Evolutionary conservation across 1,140 invertebrate species (phyloP), one percentile per base, ranked within the genome.

Genomic region (Procambarus clarkii): DNA sequence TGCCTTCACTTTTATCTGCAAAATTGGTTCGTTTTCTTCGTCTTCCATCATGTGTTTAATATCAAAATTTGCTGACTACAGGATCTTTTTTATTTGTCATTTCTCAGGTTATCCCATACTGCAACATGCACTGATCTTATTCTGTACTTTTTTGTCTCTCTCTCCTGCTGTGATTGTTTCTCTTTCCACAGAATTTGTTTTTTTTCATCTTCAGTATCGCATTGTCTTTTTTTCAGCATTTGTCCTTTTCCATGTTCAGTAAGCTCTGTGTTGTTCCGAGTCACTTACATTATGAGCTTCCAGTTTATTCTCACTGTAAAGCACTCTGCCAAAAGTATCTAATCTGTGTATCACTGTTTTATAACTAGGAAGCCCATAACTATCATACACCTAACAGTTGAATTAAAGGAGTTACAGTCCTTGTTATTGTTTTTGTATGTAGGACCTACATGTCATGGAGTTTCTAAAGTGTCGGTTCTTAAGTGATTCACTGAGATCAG

Each of bases 361-460:
- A 45, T 81, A 81, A 13, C 46, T 81, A 74, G 24, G 79, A 54
- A 81, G 45, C 79, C 79, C 48, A 58, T 81, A 81, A 81, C 58
- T 13, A 81, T 81, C 79, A 81, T 48, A 54, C 79, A 81, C 45
- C 54, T 80, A 48, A 46, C n/a, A 46, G 3, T 54, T 54, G 54
- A 81, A 58, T 45, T 13, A 54, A 81, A 81, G 54, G 45, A 81
- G n/a, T 54, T 81, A 81, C 45, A 81, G 18, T 64, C 60, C 60
- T 64, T 7, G 48, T 21, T 58, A 21, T 34, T 18, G n/a, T n/a
- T 45, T 50, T 48, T 58, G 79, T 81, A 81, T 34, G 24, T 81
- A 58, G 48, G 54, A 81, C 79, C 79, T 58, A 81, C 79, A 81
- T 34, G 54, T 58, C 79, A 81, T 81, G 79, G 54, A 81, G 79